Conservation (phyloP, 2,113 vertebrate species). For the Chaetodon trifascialis region DNA sequence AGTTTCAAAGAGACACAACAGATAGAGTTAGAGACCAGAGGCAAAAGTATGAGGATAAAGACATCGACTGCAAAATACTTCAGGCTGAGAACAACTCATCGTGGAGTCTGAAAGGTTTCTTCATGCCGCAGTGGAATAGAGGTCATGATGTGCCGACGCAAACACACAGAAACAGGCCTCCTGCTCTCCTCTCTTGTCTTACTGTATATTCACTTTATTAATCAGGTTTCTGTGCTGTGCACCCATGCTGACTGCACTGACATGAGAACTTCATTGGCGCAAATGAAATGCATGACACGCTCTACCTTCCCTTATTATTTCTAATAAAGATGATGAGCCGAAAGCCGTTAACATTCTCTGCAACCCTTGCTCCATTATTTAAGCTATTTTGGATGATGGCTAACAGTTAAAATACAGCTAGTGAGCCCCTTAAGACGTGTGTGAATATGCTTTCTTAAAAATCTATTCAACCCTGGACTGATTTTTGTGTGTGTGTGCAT, state of each 20-base stretch:
- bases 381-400: background rate
- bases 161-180: background rate
- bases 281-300: slow-evolving; percentile 1
- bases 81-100: background rate
- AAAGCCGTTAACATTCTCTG: background rate
- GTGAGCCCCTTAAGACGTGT: background rate
- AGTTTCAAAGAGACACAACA: background rate
- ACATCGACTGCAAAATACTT: background rate
- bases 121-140: background rate
- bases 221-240: background rate
- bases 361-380: background rate
- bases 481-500: no score
- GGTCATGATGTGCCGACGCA: no score
- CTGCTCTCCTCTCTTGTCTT: background rate
- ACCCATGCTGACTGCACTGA: background rate
- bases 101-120: background rate
- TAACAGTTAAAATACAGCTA: background rate
- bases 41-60: background rate
- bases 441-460: no score
- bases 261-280: background rate
- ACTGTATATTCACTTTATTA: background rate
- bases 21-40: background rate
- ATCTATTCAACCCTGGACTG: no score
- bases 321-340: background rate
- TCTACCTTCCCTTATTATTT: background rate